Base-by-base conservation (phyloP, 2,797 vertebrate genomes). In the Rhynchonycteris naso region DNA sequence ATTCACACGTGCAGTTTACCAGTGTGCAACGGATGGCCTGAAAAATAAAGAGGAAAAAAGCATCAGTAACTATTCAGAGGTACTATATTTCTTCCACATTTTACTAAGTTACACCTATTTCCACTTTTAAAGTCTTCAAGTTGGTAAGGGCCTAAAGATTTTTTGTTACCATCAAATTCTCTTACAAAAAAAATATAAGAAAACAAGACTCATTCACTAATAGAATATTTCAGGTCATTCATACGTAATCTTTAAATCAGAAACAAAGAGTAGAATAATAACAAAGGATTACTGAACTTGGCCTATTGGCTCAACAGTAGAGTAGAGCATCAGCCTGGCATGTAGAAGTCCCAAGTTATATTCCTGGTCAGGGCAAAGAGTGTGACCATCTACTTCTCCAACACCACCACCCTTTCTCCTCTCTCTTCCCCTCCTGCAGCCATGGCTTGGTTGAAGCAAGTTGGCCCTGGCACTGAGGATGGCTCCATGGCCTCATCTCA, bases 1-100 rank as follows among this genome's bases (percentile, higher is more conserved):
- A 99, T 98, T 99, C 99, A 97, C 99, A 99, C 9, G 99, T 99
- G 99, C 99, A 99, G 98, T 99, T 99, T 98, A 99, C 99, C 99
- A 99, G 98, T 98, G 99, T 99, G 98, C 99, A 99, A 98, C 99
- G 99, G 98, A 99, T 99, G 98, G 99, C 99, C 99, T 99, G 98
- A 3, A 93, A 89, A 95, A 97, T 90, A 89, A 65, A 97, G 95
- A 95, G 14, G 92, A 94, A 93, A 93, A 58, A 84, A 35, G 12
- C 24, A 85, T 98, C 92, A 98, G 83, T 52, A 56, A 59, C 63
- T 87, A 76, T 72, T 86, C 54, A 63, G 89, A 89, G 21, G 56
- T 38, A 95, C 14, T 56, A 1, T 30, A 5, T 54, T 86, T 91
- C 58, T 56, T 89, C 56, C 80, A 10, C 56, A 72, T 56, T 87